Conservation (phyloP, 2,888 invertebrate species). For the Epistrophella euchroma region DNA sequence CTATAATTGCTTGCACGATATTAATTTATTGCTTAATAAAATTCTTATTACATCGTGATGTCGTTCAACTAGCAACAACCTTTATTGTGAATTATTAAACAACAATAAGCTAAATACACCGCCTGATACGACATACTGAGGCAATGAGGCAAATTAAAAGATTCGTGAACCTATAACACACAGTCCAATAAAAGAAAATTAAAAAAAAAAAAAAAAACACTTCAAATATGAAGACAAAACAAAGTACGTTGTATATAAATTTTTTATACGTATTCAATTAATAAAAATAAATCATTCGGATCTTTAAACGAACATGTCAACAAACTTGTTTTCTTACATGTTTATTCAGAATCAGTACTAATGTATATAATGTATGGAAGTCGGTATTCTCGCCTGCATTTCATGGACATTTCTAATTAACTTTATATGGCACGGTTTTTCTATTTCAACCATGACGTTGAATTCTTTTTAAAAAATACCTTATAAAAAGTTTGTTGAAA, state of each 20-base stretch:
- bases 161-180: not conserved
- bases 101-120: not conserved
- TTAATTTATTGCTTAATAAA: not conserved
- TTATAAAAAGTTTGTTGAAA: too few species aligned
- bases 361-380: not conserved
- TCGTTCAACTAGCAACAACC: not conserved
- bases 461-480: too few species aligned
- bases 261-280: not conserved
- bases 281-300: conserved; percentile 28
- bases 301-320: conserved; percentile 15
- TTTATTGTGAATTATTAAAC: not conserved
- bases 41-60: not conserved
- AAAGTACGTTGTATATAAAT: not conserved
- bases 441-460: too few species aligned
- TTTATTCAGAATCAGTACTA: not conserved
- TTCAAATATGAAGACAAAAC: not conserved
- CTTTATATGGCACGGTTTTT: too few species aligned
- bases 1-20: not conserved
- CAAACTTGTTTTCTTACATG: conserved; percentile 10
- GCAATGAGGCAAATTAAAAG: not conserved
- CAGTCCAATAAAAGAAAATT: not conserved
- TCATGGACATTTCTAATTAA: not conserved
- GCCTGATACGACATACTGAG: not conserved
- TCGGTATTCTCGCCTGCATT: not conserved
- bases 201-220: not conserved